A percentile compares a stretch with the other conserved stretches of the same genome.
These are phyloP conservation scores for Jaculus jaculus DNA, from an alignment of 2,113 vertebrate species.

Conservation along the genomic window DNA sequence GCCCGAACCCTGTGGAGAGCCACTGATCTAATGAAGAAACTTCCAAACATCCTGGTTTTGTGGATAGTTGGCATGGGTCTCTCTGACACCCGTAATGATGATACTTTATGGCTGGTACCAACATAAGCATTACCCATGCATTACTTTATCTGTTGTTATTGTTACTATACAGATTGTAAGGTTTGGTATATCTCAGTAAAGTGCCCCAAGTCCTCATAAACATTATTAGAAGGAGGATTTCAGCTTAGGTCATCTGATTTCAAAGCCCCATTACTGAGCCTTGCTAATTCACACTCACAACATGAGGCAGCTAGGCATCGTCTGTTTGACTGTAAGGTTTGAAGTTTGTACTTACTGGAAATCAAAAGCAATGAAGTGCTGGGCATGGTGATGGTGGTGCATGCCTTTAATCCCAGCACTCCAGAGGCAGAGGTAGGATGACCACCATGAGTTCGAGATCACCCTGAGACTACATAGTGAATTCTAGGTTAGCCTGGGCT, in stretches of 20 bases:
- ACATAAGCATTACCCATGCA: not conserved
- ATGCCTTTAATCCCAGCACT: no score
- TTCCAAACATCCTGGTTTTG: not conserved
- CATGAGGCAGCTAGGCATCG: not conserved
- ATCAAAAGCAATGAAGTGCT: not conserved
- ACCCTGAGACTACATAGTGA: no score
- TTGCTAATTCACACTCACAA: not conserved
- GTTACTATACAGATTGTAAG: constrained; percentile 15
- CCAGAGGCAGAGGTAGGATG: no score
- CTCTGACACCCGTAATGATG: not conserved
- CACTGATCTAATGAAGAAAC: not conserved
- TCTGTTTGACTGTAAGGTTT: not conserved
- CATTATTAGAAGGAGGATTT: not conserved
- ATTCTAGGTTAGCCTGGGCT: no score
- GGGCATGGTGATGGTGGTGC: no score
- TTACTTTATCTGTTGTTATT: not conserved
- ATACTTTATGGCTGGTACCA: not conserved
- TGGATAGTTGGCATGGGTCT: not conserved
- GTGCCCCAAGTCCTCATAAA: not conserved
- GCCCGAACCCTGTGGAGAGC: not conserved
- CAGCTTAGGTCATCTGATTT: not conserved
- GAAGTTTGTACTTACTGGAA: not conserved
- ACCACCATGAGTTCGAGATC: no score
- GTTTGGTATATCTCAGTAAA: not conserved
- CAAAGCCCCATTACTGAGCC: not conserved